Base-by-base conservation (phyloP, 30 jellyfish, hydroid and myxozoan genomes). In the Sanderia malayensis region DNA sequence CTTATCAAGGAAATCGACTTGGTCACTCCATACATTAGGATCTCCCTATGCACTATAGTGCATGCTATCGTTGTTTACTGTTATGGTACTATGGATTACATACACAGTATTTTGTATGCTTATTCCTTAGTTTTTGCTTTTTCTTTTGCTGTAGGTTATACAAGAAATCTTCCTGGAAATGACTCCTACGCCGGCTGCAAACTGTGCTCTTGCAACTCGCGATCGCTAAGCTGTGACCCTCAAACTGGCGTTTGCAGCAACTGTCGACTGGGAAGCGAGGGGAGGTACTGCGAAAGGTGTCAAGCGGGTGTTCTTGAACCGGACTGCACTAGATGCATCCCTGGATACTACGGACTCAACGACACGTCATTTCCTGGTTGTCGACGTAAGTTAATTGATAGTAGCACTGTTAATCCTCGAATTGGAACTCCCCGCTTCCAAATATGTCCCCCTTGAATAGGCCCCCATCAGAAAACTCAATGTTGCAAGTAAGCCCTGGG, bases 241-340 rank as follows among this genome's bases (percentile, higher is more conserved):
- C 82, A 86, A 52, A 77, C 70, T 37, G 96, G 96, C 3, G 58
- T 34, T 9, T 86, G 96, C 74, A 44, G 59, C 62, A 71, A 86
- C 58, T 86, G 96, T 49, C 82, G 89, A 20, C 55, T 47, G 26
- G 96, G 96, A 19, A 78, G 94, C 9, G 63, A 67, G 33, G 96
- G 96, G 21, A 30, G 57, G 22, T 66, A 86, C 44, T 86, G 96
- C 69, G 94, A 86, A 61, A 65, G 80, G 33, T 86, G 96, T 46
- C 81, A 78, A 62, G 85, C 85, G 0, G 85, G 85, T 28, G 94
- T 86, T 34, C 74, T 41, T 34, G 89, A 74, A 58, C 96, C 96
- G 18, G 33, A 78, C 20, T 86, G 96, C 71, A 62, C 67, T 58
- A 70, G 31, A 31, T 86, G 96, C 67, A 55, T 57, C 24, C 82